Evolutionary conservation across 2,888 invertebrate species (phyloP), one percentile per base, ranked within the genome.

Genomic region (Diloba caeruleocephala): DNA sequence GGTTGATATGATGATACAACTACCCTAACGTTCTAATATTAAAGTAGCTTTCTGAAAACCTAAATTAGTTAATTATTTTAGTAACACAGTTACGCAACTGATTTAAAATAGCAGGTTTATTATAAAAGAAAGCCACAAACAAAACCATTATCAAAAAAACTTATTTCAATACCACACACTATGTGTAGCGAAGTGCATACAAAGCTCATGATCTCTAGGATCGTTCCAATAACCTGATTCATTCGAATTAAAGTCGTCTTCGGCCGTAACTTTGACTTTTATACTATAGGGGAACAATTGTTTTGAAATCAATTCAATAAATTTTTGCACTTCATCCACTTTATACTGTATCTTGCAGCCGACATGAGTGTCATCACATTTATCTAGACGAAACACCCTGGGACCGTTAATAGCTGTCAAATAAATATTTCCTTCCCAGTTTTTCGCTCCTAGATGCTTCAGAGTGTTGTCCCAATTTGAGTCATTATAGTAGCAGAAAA

Each of bases 401-500:
- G 86, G 71, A 14, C 77, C 81, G 9, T 71, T 63, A 4, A 72
- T 71, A 0, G 76, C 48, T 3, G 78, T 10, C 28, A 81, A 51
- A 25, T 57, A 49, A 34, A 84, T 72, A 23, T 55, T 63, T 0
- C 69, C 70, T n/a, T 56, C 45, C 42, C 51, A 48, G 26, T 72
- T 67, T 13, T 67, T 54, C 8, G 39, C 58, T 3, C 70, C 69
- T 0, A 84, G 14, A 49, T 77, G 53, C 15, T 64, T 71, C 1
- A 87, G 49, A n/a, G 83, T 78, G 10, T 62, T 62, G 3, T 74
- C 72, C 86, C 87, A 86, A 3, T 71, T 72, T 29, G 70, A 73
- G 48, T 86, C 83, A 34, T 85, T 75, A 34, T 65, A 80, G 13
- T 65, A 55, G 50, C 87, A 87, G 36, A 81, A 87, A 8, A 77